Evolutionary conservation across 2,113 vertebrate species (phyloP).

Genomic region (Dromaius novaehollandiae): DNA sequence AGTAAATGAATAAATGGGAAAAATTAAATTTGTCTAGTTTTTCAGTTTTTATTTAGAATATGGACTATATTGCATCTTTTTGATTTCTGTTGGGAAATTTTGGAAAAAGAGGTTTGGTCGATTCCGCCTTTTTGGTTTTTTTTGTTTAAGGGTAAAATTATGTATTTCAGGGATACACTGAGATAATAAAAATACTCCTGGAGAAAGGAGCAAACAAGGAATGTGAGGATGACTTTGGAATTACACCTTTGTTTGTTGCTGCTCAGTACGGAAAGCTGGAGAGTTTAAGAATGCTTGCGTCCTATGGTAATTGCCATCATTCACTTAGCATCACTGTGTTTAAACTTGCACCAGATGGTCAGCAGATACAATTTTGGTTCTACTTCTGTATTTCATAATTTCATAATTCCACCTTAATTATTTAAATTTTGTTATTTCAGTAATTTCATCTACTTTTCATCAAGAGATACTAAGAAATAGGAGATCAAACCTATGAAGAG

Average conservation of each 20-base stretch:
- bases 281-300: conserved; percentile 78
- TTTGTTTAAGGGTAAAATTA: not conserved
- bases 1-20: not conserved
- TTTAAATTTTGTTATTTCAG: not conserved
- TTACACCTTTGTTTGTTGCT: conserved; percentile 88
- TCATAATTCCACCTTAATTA: not conserved
- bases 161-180: conserved; percentile 80
- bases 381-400: not conserved
- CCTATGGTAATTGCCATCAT: conserved; percentile 64
- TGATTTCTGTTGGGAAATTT: not conserved
- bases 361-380: not conserved
- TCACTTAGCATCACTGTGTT: not conserved
- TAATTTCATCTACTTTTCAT: not conserved
- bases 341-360: not conserved
- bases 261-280: conserved; percentile 85
- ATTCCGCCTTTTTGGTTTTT: not conserved
- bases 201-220: conserved; percentile 80
- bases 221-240: conserved; percentile 86
- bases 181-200: conserved; percentile 85
- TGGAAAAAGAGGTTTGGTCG: not conserved
- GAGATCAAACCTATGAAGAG: not conserved
- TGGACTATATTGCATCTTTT: not conserved
- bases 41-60: not conserved
- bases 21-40: not conserved
- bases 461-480: not conserved